phyloP scores from a whole-genome alignment of 2,113 vertebrate genomes.

The Engystomops pustulosus region DNA sequence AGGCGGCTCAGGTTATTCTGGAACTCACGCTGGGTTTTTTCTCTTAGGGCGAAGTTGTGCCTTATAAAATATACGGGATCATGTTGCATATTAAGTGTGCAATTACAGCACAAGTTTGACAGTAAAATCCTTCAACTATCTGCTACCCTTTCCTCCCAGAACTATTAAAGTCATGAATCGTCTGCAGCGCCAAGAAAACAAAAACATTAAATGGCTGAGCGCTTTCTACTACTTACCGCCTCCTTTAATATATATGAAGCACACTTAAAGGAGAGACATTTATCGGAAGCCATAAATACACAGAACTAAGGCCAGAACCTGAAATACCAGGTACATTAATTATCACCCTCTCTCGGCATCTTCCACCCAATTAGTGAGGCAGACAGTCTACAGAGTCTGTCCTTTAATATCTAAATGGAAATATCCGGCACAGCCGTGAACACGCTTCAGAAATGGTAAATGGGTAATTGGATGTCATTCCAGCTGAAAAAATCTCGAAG shows the following conservation, averaged over 20 bases:
- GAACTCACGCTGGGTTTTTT: conserved; percentile 30
- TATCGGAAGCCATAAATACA: conserved; percentile 48
- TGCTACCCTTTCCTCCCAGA: background rate
- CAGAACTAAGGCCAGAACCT: conserved; percentile 6
- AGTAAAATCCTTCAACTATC: conserved; percentile 31
- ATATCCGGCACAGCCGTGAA: conserved; percentile 12
- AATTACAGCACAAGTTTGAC: conserved; percentile 41
- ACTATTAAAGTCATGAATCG: conserved; percentile 29
- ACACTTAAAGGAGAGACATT: conserved; percentile 18
- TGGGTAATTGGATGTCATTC: conserved; percentile 43
- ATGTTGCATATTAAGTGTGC: conserved; percentile 32
- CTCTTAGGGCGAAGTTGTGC: conserved; percentile 32
- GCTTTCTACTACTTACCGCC: conserved; percentile 27
- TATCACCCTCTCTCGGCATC: conserved; percentile 14
- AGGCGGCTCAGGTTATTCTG: conserved; percentile 37
- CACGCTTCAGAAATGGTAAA: conserved; percentile 26
- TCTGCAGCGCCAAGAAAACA: background rate
- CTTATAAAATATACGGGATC: conserved; percentile 31
- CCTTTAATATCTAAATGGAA: conserved; percentile 42
- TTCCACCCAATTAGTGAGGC: conserved; percentile 48
- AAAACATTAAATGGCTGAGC: conserved; percentile 27
- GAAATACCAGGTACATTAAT: conserved; percentile 55
- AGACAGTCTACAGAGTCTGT: background rate
- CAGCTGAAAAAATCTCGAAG: background rate
- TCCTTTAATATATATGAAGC: conserved; percentile 8